Evolutionary conservation across 2,888 invertebrate genomes (phyloP).

Genomic region (Seladonia tumulorum): DNA sequence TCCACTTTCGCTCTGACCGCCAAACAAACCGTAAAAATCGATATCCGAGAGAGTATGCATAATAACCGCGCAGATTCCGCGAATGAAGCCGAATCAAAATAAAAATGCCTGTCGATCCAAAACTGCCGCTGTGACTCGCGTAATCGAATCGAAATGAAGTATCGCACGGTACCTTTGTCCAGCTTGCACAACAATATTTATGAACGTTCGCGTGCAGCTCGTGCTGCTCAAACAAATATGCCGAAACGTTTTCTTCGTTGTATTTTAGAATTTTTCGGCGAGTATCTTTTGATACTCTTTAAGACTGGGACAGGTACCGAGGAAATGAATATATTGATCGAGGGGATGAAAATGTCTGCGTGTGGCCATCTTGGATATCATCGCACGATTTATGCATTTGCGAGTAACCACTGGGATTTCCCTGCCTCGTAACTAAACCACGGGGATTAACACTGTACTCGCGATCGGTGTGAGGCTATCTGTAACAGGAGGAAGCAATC

Average conservation of each 20-base stretch:
- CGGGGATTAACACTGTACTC: conserved; percentile 74
- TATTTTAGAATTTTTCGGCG: neutral
- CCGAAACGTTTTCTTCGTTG: neutral
- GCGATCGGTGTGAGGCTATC: conserved; percentile 67
- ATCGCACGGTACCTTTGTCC: conserved; percentile 7
- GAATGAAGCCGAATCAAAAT: neutral
- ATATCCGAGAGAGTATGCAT: conserved; percentile 38
- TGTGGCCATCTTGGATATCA: conserved; percentile 67
- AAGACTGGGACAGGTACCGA: neutral
- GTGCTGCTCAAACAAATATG: conserved; percentile 26
- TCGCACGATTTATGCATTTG: conserved; percentile 70
- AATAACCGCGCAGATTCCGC: conserved; percentile 5
- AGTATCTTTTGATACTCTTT: neutral
- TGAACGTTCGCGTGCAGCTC: conserved; percentile 38
- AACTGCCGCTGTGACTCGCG: neutral
- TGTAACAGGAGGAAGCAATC: conserved; percentile 66
- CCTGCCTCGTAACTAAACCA: conserved; percentile 72
- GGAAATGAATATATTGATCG: conserved; percentile 53
- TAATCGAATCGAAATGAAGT: neutral
- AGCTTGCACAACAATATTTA: conserved; percentile 50
- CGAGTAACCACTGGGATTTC: conserved; percentile 78
- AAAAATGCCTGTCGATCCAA: conserved; percentile 14
- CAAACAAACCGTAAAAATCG: conserved; percentile 24
- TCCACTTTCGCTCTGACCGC: conserved; percentile 44
- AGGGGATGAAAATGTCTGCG: conserved; percentile 62